Evolutionary conservation across 2,888 invertebrate genomes (phyloP), one percentile per base, ranked within the genome.

Genomic region (Saturnia pavonia): DNA sequence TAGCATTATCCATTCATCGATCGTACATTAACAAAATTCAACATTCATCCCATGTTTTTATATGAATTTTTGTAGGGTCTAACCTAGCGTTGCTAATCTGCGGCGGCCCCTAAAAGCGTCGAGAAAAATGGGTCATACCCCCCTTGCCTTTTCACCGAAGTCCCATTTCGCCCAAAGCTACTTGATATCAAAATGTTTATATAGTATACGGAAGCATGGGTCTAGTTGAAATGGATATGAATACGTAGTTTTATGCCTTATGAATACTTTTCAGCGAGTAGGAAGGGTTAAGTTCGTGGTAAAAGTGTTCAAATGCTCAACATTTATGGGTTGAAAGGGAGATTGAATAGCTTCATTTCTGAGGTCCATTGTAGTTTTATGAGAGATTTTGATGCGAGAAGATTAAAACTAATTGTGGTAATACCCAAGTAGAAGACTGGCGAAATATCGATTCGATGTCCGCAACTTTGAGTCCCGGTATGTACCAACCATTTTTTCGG

Each of bases 301-400:
- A 86, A 87, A 89, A 87, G 83, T 86, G 85, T 84, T 86, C 85
- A 86, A 90, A 88, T 83, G 85, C 85, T 87, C 86, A 88, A 86
- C 88, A 87, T 89, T 90, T 88, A 89, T 85, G 86, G 85, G 82
- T 82, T 71, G 25, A 71, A 68, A 68, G 65, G 68, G 65, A 71
- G 71, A 71, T 71, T 71, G 71, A 71, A 71, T 71, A 45, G 68
- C 71, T 63, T 69, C 68, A 71, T 68, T 71, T 71, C 57, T 68
- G 51, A 48, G 71, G 48, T 71, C 68, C 63, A 71, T 71, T 71
- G 71, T 71, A 68, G n/a, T 71, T 68, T 78, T 82, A 80, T 80
- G 80, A 80, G 81, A 81, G 82, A 79, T 81, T 76, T 81, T 77
- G 78, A 34, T 34, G 6, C 6, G 6, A 34, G 6, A 34, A 34